These are phyloP conservation scores for Lasiurus borealis DNA, from an alignment of 2,113 vertebrate species.

Conservation along the genomic window DNA sequence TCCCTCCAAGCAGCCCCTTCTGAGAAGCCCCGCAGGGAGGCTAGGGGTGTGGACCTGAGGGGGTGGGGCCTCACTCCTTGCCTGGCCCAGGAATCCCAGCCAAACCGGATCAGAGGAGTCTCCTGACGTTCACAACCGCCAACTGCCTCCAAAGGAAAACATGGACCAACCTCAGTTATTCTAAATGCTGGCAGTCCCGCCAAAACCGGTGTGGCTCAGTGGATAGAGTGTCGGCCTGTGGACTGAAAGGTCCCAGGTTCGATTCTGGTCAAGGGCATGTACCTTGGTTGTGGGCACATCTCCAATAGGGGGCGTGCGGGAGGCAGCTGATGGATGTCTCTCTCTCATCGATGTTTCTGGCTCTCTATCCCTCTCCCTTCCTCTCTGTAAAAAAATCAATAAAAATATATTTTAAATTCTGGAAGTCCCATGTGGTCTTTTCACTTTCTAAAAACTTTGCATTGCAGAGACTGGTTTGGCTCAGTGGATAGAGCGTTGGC, in stretches of 20 bases:
- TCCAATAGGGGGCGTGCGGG: no score
- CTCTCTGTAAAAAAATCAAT: no score
- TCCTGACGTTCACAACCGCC: neutral
- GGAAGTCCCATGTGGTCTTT: neutral
- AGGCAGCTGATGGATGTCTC: no score
- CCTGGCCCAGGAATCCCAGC: neutral
- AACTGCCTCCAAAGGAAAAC: neutral
- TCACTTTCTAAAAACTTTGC: neutral
- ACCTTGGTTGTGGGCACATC: no score
- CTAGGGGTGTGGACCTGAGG: neutral
- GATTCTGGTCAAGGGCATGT: no score
- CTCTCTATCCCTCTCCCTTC: no score
- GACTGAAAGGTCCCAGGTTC: no score
- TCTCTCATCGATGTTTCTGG: no score
- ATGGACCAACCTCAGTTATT: neutral
- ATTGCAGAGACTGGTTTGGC: neutral
- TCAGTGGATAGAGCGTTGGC: no score
- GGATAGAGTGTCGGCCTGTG: no score
- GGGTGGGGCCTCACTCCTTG: accelerated
- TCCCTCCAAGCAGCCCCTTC: neutral
- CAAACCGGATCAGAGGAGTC: neutral
- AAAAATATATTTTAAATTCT: neutral
- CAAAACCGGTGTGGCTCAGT: no score
- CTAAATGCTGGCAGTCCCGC: neutral
- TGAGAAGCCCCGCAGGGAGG: neutral